A percentile compares a stretch with the other conserved stretches of the same genome.
phyloP scores from a whole-genome alignment of 1,140 invertebrate species.

The Macrostomum lignano region DNA sequence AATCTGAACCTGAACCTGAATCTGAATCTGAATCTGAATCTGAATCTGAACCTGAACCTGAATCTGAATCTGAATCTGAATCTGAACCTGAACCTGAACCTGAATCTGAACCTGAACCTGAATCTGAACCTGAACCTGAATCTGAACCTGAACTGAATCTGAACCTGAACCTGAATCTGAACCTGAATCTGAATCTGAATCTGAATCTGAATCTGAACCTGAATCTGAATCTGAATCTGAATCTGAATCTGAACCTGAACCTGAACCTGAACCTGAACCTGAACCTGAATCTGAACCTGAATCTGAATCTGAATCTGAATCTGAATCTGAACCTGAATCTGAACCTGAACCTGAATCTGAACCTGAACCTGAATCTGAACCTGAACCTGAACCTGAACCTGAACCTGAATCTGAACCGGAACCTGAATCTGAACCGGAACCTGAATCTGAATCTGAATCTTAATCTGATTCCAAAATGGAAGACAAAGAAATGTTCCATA shows the following conservation, averaged over 20 bases:
- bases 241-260: not conserved
- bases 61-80: not conserved
- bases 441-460: too few relatives aligned
- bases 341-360: not conserved
- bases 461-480: too few relatives aligned
- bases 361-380: not conserved
- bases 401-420: not conserved
- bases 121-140: not conserved
- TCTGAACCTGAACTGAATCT: not conserved
- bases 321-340: not conserved
- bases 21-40: not conserved
- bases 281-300: not conserved
- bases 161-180: not conserved
- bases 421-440: too few relatives aligned
- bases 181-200: not conserved
- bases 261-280: not conserved
- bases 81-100: not conserved
- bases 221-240: not conserved
- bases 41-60: not conserved
- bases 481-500: too few relatives aligned
- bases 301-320: not conserved
- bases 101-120: not conserved
- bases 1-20: not conserved
- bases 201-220: not conserved
- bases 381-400: not conserved